Base-by-base conservation (phyloP, 1,140 invertebrate species). In the Lycorma delicatula region DNA sequence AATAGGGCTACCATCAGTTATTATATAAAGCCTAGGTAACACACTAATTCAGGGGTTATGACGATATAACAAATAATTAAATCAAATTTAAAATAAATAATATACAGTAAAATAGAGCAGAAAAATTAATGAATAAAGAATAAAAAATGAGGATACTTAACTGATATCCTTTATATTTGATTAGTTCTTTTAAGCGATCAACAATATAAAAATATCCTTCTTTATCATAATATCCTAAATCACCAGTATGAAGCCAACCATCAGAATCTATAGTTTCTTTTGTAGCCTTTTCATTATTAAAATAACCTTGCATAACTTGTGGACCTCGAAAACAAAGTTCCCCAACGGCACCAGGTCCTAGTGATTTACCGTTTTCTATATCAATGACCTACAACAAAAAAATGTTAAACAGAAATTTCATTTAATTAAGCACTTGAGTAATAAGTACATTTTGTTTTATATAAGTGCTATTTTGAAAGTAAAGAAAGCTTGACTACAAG, bases 231-330 rank as follows among this genome's bases (percentile, higher is more conserved):
- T 84, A 87, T 0, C 82, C 88, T 55, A 91, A 77, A 70, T 92
- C 87, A n/a, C 89, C 89, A 22, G 88, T 89, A 56, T 86, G 81
- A 9, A 92, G 69, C 81, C 85, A 92, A 1, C 86, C 85, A 41
- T 89, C 81, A 18, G 64, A 60, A 64, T 85, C 83, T 3, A 91
- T 75, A 1, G 79, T 81, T 3, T 79, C 77, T 12, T 74, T 72
- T 4, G 85, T 87, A 4, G 83, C 81, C 55, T 78, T 72, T 1
- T 68, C 64, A 64, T 90, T 77, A 12, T 79, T 78, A 59, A 79
- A 70, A 60, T 87, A 87, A 1, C 83, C 84, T 56, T 80, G 77
- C 79, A 84, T 84, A 1, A 84, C 70, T 55, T 74, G 52, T 27
- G 76, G 76, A 13, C 83, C 83, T 63, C 81, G 81, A 20, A 85